Base-by-base conservation (phyloP, 2,113 vertebrate genomes). In the Dipodomys merriami region DNA sequence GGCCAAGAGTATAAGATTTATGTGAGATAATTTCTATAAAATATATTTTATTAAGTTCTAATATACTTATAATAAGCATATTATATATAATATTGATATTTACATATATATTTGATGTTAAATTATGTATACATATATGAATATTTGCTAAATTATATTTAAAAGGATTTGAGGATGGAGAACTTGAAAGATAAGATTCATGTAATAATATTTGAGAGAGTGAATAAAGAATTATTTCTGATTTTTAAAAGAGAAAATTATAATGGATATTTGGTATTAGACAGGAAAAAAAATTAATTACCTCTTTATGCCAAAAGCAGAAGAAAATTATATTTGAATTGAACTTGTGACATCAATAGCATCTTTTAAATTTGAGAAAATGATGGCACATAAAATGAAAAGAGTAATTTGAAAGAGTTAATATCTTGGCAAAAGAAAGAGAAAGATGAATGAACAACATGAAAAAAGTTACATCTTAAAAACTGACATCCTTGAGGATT, bases 351-450 rank as follows among this genome's bases (percentile, higher is more conserved):
- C 57, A 83, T 80, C 44, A 94, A 84, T 44, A 67, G 5, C 30
- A 11, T 29, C 74, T 92, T 95, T 95, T 72, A 93, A 93, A 46
- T 84, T 64, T 91, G 20, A 87, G 91, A 46, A 90, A 95, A 94
- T 33, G 39, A 67, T 85, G 74, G 8, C n/a, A 91, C 25, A 46
- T 68, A 80, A 90, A 90, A 67, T 77, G 60, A 79, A 9, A 20
- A 88, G 30, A 91, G 7, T 72, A 73, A 49, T 33, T 86, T 71
- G n/a, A 67, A 87, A 33, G 44, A 46, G 20, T 90, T 88, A 85
- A 93, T 85, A 72, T 86, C 20, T 27, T 86, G 29, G 30, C 25
- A 19, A 78, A 79, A 22, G 46, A n/a, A 88, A n/a, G n/a, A 60
- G 62, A 57, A 30, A 27, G 60, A 74, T 73, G 53, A 86, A 83